phyloP scores from a whole-genome alignment of 2,888 invertebrate genomes.

The Dendrolimus houi region DNA sequence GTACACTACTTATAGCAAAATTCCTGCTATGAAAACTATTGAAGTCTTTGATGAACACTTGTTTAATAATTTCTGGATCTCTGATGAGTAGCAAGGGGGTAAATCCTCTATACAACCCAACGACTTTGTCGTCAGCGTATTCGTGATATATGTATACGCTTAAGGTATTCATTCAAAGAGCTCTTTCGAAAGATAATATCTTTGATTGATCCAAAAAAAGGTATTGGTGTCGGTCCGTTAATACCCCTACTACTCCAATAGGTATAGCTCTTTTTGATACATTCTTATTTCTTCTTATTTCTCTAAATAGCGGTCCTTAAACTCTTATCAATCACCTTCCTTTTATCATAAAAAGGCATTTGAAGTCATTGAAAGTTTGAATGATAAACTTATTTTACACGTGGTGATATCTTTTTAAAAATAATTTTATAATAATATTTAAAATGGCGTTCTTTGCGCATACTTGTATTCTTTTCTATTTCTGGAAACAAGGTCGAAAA shows the following conservation, averaged over 20 bases:
- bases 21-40: slow-evolving; percentile 19
- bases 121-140: slow-evolving; percentile 25
- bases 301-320: no score
- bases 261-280: slow-evolving; percentile 9
- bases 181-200: slow-evolving; percentile 11
- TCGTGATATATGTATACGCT: slow-evolving; percentile 3
- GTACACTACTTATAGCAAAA: slow-evolving; percentile 16
- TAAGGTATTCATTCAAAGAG: slow-evolving; percentile 2
- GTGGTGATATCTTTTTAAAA: no score
- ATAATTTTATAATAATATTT: no score
- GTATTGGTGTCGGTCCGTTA: slow-evolving; percentile 16
- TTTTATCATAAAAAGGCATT: no score
- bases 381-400: no score
- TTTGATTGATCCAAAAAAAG: slow-evolving; percentile 19
- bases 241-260: slow-evolving; percentile 20
- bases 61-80: slow-evolving; percentile 28
- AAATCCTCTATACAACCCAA: slow-evolving; percentile 27
- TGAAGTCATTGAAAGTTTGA: no score
- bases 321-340: no score
- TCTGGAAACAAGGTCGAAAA: no score
- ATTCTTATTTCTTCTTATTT: no score
- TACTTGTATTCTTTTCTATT: no score
- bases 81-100: slow-evolving; percentile 22
- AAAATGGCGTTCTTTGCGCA: no score
- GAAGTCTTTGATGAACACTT: slow-evolving; percentile 28